Evolutionary conservation across 2,113 vertebrate species (phyloP), one percentile per base, ranked within the genome.

Genomic region (Centropristis striata): DNA sequence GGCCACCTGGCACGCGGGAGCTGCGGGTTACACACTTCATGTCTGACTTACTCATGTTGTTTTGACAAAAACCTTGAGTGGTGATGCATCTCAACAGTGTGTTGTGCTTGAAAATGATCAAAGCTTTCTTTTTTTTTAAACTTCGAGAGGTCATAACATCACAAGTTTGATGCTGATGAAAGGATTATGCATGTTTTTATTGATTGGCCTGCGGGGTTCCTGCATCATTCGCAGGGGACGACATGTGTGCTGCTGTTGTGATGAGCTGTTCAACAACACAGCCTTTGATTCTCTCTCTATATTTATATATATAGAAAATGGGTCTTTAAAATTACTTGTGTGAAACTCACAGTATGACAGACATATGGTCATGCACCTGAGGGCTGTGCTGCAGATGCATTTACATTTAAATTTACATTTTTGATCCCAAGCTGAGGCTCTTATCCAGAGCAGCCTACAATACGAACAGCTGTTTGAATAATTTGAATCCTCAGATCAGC

Each of bases 31-130:
- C 46, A 4, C 21, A 37, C 37, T 64, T 49, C 39, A 44, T 78
- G 70, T 83, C 78, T 57, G 63, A 71, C 78, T 76, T 53, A 16
- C 69, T 54, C 3, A 18, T 61, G 75, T 50, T n/a, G 46, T 46
- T 86, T 70, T 6, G 10, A 63, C 49, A 46, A 64, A 83, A 83
- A 78, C 25, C 32, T 72, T 0, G 3, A 50, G 59, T 68, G 28
- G 21, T 23, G 70, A 51, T 50, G 25, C 47, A 15, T 55, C 67
- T 80, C 41, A 5, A 1, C 54, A 0, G 23, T 32, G 16, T 69
- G 58, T 61, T 84, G 3, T 66, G 69, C 75, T 73, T 49, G 66
- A 69, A 76, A 72, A 89, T 68, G 80, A 87, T 87, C 69, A 86
- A 88, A 80, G 85, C 41, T 21, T n/a, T 1, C 18, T 4, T 39